A percentile compares a stretch with the other conserved stretches of the same genome.
Conservation (phyloP, 2,797 vertebrate genomes). For the Paratrypauchen microcephalus region DNA sequence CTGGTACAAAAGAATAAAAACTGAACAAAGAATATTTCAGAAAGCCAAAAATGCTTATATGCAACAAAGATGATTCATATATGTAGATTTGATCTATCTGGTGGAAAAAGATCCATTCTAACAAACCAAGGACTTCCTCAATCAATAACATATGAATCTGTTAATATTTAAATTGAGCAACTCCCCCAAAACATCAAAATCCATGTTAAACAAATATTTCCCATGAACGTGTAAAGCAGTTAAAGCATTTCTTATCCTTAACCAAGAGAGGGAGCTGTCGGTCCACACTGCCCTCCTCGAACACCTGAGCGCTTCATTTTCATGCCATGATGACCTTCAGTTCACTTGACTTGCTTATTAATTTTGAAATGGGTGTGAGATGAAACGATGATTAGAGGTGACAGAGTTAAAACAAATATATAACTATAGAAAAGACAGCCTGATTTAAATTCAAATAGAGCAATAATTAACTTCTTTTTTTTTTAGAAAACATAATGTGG, state of each 20-base stretch:
- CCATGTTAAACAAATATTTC: too few species aligned
- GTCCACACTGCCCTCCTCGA: not conserved
- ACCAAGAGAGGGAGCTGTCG: slow-evolving; percentile 29
- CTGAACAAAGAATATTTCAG: not conserved
- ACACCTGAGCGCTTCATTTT: not conserved
- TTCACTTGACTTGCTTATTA: not conserved
- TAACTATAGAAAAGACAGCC: not conserved
- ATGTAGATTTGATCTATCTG: not conserved
- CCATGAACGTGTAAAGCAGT: not conserved
- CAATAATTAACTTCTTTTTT: too few species aligned
- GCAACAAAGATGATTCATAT: too few species aligned
- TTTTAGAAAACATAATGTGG: not conserved
- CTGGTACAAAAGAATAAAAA: slow-evolving; percentile 15
- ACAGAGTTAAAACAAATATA: not conserved
- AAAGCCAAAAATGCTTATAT: not conserved
- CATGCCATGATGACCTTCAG: not conserved
- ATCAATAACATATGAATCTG: not conserved
- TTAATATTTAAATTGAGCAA: not conserved
- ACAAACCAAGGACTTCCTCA: not conserved
- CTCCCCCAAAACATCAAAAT: too few species aligned
- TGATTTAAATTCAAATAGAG: not conserved
- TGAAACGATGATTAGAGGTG: not conserved
- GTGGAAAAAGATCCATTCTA: not conserved
- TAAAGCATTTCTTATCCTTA: not conserved
- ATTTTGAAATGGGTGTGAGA: not conserved